Base-by-base conservation (phyloP, 2,888 invertebrate genomes). In the Meteorus colon region DNA sequence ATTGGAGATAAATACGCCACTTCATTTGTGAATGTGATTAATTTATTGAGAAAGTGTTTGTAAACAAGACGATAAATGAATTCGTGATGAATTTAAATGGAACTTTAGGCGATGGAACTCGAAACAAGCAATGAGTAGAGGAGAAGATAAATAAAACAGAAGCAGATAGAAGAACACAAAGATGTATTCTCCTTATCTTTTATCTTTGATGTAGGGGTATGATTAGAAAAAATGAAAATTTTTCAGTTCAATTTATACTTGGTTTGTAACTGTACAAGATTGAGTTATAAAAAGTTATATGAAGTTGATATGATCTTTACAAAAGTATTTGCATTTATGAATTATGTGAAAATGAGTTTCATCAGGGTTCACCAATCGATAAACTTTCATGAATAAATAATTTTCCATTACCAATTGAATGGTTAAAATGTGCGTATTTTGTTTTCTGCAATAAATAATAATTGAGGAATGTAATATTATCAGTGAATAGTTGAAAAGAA, bases 31-130 rank as follows among this genome's bases (percentile, higher is more conserved):
- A 41, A 2, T 12, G 41, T 41, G 8, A 41, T 10, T 41, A 41
- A 41, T 41, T 12, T 41, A 12, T 41, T 12, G 41, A 41, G 48
- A 8, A 27, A 14, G 51, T 41, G 8, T 27, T 12, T 45, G 27
- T 75, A 76, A 76, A 69, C 60, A 55, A 68, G 75, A 78, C 79
- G 80, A 77, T 77, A 75, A 78, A 79, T 81, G 78, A 80, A 79
- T 80, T 77, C 76, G 74, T 41, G 8, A 8, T 12, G 12, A 41
- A 41, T 41, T 41, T 12, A 8, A 41, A 41, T 41, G 41, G 2
- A 73, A 29, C 65, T 31, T 24, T 31, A 60, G 72, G 4, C 41
- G 41, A 2, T 41, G 41, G 8, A 41, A 1, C 12, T 12, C 8
- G 41, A 41, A 2, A 0, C 8, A 34, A 37, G 65, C 45, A 51